Percentiles rank a stretch among this genome's conserved stretches.
phyloP scores from a whole-genome alignment of 2,888 invertebrate species.

The Apamea sordens region DNA sequence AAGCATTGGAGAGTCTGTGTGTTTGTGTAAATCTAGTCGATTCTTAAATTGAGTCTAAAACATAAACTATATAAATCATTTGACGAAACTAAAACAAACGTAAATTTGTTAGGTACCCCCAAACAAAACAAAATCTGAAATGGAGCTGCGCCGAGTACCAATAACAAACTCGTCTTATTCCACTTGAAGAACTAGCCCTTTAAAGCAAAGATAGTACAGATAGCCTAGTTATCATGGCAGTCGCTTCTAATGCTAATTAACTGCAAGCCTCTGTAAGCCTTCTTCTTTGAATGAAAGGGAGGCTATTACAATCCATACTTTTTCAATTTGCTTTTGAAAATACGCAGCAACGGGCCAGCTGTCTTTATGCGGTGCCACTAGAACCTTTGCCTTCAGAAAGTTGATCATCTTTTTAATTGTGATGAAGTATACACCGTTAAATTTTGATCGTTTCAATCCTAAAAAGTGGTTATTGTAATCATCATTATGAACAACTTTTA shows the following conservation, averaged over 20 bases:
- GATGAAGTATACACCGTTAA: too few species aligned
- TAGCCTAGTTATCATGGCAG: constrained; percentile 45
- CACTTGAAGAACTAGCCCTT: constrained; percentile 32
- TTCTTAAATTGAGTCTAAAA: too few species aligned
- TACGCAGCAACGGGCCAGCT: rapidly evolving
- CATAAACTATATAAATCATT: too few species aligned
- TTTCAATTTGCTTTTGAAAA: constrained; percentile 13
- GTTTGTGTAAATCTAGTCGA: too few species aligned
- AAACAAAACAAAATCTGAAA: constrained; percentile 22
- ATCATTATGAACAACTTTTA: too few species aligned
- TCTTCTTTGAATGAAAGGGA: constrained; percentile 26
- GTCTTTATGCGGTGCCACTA: background rate
- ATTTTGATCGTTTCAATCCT: too few species aligned
- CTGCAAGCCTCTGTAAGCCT: constrained; percentile 19
- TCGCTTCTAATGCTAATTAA: constrained; percentile 52
- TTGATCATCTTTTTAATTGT: too few species aligned
- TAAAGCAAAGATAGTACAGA: constrained; percentile 23
- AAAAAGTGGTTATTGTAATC: too few species aligned
- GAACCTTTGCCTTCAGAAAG: background rate
- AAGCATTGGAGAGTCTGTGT: too few species aligned
- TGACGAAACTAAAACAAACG: background rate
- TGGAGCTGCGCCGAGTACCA: background rate
- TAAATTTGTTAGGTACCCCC: background rate
- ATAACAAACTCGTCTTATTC: constrained; percentile 21
- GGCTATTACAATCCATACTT: background rate